Conservation (phyloP, 2,888 invertebrate species). For the Thereva nobilitata region DNA sequence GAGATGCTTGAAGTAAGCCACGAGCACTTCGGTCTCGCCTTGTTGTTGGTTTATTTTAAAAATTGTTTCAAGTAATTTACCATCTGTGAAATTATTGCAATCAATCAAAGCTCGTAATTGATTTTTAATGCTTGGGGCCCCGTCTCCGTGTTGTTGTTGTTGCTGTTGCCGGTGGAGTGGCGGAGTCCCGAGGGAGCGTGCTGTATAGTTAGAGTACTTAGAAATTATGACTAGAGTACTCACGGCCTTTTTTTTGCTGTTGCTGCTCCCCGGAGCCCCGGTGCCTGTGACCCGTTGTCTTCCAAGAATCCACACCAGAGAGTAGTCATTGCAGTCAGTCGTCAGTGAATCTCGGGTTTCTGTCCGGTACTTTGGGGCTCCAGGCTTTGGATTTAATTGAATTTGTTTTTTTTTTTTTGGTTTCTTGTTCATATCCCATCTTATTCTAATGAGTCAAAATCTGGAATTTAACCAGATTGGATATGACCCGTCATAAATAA, state of each 20-base stretch:
- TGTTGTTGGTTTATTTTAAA: slow-evolving; percentile 30
- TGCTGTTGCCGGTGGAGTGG: background rate
- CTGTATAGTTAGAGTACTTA: slow-evolving; percentile 14
- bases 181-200: slow-evolving; percentile 14
- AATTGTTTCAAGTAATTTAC: slow-evolving; percentile 37
- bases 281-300: too few relatives aligned
- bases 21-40: slow-evolving; percentile 1
- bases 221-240: slow-evolving; percentile 25
- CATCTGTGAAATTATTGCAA: slow-evolving; percentile 44
- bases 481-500: slow-evolving; percentile 31
- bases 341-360: background rate
- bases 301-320: background rate
- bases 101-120: slow-evolving; percentile 46
- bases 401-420: slow-evolving; percentile 22
- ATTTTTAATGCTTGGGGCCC: slow-evolving; percentile 43
- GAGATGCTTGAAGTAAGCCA: slow-evolving; percentile 17
- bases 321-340: slow-evolving; percentile 22
- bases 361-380: background rate
- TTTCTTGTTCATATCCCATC: slow-evolving; percentile 22
- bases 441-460: slow-evolving; percentile 24
- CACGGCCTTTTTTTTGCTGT: background rate
- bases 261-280: too few relatives aligned
- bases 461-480: slow-evolving; percentile 4
- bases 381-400: slow-evolving; percentile 13
- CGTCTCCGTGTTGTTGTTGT: background rate